Evolutionary conservation across 2,797 vertebrate genomes (phyloP).

Genomic region (Clarias fuscus): DNA sequence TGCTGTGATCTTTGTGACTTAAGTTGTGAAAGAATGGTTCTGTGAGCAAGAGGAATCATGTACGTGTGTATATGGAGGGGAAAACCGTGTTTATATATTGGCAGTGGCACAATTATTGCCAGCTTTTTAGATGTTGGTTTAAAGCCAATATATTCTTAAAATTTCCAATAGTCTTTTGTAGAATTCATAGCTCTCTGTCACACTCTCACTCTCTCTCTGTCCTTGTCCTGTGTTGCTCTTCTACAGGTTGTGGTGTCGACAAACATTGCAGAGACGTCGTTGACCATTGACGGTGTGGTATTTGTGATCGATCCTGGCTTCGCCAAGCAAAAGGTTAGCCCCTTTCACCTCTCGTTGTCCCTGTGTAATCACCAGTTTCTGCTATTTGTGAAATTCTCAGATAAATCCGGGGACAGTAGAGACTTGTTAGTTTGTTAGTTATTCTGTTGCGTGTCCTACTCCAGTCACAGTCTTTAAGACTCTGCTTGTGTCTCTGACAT

Average conservation of each 20-base stretch:
- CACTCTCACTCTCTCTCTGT: neutral
- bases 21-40: no score
- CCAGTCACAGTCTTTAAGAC: conserved; percentile 63
- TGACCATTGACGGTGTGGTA: conserved; percentile 95
- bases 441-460: conserved; percentile 71
- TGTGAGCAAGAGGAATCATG: no score
- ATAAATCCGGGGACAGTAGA: conserved; percentile 69
- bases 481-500: conserved; percentile 38
- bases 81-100: neutral
- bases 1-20: no score
- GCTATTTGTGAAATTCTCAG: conserved; percentile 72
- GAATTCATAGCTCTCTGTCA: no score
- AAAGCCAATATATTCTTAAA: neutral
- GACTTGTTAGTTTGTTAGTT: conserved; percentile 75
- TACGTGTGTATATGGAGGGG: neutral
- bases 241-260: conserved; percentile 94
- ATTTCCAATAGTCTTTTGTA: neutral
- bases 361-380: conserved; percentile 72
- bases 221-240: conserved; percentile 54
- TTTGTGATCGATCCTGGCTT: conserved; percentile 99
- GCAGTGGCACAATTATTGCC: neutral
- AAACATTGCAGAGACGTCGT: conserved; percentile 97
- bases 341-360: conserved; percentile 40
- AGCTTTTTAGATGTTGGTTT: neutral
- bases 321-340: conserved; percentile 95